phyloP scores from a whole-genome alignment of 2,113 vertebrate species.

The Atractosteus spatula region DNA sequence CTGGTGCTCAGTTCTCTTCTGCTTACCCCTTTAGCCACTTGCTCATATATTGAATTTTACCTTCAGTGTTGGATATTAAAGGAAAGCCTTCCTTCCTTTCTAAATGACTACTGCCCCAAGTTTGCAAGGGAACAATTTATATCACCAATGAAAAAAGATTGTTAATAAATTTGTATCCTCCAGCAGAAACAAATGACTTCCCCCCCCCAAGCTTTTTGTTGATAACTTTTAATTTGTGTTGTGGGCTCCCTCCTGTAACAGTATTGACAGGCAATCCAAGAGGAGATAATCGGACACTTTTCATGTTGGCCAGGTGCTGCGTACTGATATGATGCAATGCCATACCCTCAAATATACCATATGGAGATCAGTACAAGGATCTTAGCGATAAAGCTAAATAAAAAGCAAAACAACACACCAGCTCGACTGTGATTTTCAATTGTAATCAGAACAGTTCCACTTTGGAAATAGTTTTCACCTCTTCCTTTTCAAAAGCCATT shows the following conservation, averaged over 20 bases:
- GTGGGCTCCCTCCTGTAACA: background rate
- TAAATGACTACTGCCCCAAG: no score
- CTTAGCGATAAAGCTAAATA: slow-evolving; percentile 25
- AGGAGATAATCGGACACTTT: background rate
- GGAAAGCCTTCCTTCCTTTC: no score
- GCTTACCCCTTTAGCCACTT: no score
- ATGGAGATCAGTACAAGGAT: background rate
- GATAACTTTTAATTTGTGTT: background rate
- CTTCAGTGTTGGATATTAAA: no score
- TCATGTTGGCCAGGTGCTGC: slow-evolving; percentile 15
- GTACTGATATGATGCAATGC: slow-evolving; percentile 9
- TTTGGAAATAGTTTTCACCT: background rate
- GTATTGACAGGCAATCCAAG: slow-evolving; percentile 17
- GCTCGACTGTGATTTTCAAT: background rate
- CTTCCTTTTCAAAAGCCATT: background rate
- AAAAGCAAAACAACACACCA: background rate
- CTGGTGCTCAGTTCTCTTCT: no score
- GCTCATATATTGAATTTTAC: no score
- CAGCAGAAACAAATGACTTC: no score
- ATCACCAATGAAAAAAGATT: no score
- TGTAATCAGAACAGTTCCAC: slow-evolving; percentile 11
- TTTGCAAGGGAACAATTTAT: no score
- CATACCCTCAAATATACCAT: slow-evolving; percentile 2
- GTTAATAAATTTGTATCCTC: no score
- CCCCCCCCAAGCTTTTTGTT: slow-evolving; percentile 1